phyloP scores from a whole-genome alignment of 2,113 vertebrate genomes.

The Eonycteris spelaea region DNA sequence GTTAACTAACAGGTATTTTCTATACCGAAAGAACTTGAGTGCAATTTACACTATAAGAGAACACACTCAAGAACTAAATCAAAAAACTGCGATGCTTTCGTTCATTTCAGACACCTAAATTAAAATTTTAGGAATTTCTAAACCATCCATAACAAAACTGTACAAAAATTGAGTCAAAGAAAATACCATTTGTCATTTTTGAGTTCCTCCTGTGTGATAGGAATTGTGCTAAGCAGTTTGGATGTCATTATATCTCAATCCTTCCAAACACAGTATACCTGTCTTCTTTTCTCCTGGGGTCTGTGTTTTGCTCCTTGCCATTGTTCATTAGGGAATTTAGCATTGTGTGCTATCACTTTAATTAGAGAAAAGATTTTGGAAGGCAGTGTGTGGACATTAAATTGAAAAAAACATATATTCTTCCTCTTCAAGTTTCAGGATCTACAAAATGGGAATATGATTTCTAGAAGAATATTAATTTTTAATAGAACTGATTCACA shows the following conservation, averaged over 20 bases:
- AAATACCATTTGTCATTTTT: neutral
- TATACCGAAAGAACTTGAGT: conserved; percentile 1
- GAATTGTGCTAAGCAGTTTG: neutral
- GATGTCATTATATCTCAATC: neutral
- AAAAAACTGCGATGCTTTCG: neutral
- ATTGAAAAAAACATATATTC: neutral
- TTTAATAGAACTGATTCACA: neutral
- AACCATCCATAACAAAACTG: neutral
- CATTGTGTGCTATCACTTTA: neutral
- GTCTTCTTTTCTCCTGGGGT: neutral
- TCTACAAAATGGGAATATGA: conserved; percentile 15
- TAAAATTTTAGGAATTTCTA: conserved; percentile 39
- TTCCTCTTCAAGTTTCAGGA: neutral
- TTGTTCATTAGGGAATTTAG: neutral
- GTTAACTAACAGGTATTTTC: neutral
- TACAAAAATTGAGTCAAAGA: conserved; percentile 7
- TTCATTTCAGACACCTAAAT: neutral
- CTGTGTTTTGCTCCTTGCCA: neutral
- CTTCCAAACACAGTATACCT: neutral
- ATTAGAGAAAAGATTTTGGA: neutral
- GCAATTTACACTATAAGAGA: neutral
- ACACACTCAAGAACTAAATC: neutral
- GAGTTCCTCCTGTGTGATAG: neutral
- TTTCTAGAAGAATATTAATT: conserved; percentile 12
- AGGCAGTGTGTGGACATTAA: neutral